phyloP scores from a whole-genome alignment of 1,140 invertebrate genomes.

The Rhyzopertha dominica region DNA sequence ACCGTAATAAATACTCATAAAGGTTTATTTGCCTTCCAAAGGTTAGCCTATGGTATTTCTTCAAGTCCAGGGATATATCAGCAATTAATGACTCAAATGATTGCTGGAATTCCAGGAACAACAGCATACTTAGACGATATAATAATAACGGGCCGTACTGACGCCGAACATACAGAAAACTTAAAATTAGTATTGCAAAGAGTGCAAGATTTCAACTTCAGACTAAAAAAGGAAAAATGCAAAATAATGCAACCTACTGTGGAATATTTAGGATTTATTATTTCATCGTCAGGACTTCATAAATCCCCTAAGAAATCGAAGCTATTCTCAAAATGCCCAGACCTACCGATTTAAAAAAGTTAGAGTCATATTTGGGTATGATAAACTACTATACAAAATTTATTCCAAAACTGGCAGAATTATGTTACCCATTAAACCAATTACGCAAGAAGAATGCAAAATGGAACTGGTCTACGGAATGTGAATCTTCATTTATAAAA shows the following conservation, averaged over 20 bases:
- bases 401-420: conserved; percentile 26
- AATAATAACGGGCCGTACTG: not conserved
- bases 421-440: too few species aligned
- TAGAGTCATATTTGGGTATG: conserved; percentile 39
- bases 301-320: conserved; percentile 1
- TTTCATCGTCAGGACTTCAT: not conserved
- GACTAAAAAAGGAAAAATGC: not conserved
- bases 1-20: not conserved
- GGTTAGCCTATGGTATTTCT: not conserved
- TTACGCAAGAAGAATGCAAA: conserved; percentile 40
- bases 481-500: conserved; percentile 21
- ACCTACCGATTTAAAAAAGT: too few species aligned
- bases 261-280: not conserved
- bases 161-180: not conserved
- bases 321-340: too few species aligned
- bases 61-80: conserved; percentile 1
- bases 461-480: conserved; percentile 32
- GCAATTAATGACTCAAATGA: not conserved
- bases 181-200: not conserved
- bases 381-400: conserved; percentile 36
- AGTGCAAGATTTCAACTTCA: not conserved
- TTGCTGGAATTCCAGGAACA: not conserved
- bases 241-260: not conserved
- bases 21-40: not conserved
- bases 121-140: not conserved